Conservation (phyloP, 2,797 vertebrate genomes). For the Toxotes lorentzi region DNA sequence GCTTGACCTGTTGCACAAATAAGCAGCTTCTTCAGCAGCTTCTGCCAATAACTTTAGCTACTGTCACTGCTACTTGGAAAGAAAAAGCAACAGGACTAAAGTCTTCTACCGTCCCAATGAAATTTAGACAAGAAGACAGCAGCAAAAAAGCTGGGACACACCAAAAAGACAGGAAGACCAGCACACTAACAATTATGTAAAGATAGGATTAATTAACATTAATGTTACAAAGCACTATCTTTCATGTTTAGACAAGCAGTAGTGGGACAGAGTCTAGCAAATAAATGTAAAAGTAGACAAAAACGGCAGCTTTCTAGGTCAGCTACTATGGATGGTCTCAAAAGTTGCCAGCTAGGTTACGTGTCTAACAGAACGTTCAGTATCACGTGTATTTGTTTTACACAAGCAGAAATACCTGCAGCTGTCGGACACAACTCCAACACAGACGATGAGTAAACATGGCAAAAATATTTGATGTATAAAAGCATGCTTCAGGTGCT, state of each 20-base stretch:
- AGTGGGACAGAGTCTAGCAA: background rate
- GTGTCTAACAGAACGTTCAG: background rate
- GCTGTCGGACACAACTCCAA: background rate
- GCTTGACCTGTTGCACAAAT: background rate
- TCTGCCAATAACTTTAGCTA: slow-evolving; percentile 1
- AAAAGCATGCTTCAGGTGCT: background rate
- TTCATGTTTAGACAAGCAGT: background rate
- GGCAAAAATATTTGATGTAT: background rate
- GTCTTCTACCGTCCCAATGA: background rate
- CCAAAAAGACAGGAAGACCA: background rate
- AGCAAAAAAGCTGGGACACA: slow-evolving; percentile 3
- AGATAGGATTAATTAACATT: no score
- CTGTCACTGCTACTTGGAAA: background rate
- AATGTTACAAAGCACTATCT: background rate
- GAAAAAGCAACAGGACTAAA: background rate
- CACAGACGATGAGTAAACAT: background rate
- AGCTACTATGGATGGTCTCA: background rate
- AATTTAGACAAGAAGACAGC: background rate
- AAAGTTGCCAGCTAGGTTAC: background rate
- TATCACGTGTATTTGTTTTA: background rate
- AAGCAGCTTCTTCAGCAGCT: background rate
- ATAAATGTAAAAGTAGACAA: background rate
- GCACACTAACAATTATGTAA: background rate
- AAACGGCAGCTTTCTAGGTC: background rate
- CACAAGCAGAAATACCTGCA: background rate